Evolutionary conservation across 2,797 vertebrate genomes (phyloP).

Genomic region (Onychomys torridus): DNA sequence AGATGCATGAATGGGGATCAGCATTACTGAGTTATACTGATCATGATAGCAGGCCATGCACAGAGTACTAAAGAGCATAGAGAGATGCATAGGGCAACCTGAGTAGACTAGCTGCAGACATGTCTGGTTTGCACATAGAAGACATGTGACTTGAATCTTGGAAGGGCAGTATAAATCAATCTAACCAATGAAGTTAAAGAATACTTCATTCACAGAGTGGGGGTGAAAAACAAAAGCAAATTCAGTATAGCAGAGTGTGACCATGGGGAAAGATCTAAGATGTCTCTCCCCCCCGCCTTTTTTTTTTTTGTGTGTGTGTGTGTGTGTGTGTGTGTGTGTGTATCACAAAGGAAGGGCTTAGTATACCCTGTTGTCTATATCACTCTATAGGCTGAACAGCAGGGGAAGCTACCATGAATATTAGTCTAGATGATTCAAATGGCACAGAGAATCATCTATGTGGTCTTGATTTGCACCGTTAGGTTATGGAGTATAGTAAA

Average conservation of each 20-base stretch:
- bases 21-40: not conserved
- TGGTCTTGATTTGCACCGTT: slow-evolving; percentile 8
- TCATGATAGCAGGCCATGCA: not conserved
- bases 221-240: not conserved
- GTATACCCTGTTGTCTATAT: not conserved
- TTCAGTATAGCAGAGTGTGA: not conserved
- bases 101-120: not conserved
- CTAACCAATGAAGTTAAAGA: not conserved
- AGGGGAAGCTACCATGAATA: not conserved
- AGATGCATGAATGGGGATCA: not conserved
- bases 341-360: not conserved
- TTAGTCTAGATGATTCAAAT: not conserved
- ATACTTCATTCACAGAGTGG: not conserved
- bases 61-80: not conserved
- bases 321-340: no score
- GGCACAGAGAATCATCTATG: not conserved
- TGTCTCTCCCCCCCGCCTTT: no score
- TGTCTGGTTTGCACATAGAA: not conserved
- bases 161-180: not conserved
- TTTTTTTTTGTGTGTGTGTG: no score
- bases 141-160: not conserved
- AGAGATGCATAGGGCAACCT: not conserved
- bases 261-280: not conserved
- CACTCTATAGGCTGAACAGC: not conserved
- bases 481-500: not conserved